Base-by-base conservation (phyloP, 2,113 vertebrate genomes). In the Archocentrus centrarchus region DNA sequence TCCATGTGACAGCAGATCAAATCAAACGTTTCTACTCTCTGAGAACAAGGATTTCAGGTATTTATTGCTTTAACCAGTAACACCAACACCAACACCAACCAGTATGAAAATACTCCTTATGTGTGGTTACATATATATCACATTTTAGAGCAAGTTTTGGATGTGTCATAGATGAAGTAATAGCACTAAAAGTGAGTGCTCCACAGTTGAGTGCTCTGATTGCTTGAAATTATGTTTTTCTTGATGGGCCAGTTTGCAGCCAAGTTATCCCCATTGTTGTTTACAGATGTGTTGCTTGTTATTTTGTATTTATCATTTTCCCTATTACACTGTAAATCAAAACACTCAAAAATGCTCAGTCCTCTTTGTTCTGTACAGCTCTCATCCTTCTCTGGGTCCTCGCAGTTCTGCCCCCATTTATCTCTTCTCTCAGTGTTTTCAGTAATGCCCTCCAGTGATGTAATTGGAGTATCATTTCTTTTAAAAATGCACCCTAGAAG, bases 171-270 rank as follows among this genome's bases (percentile, higher is more conserved):
- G 57, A 27, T 4, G 13, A 35, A 8, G 14, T 14, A 27, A 6
- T 35, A 7, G 35, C 15, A 15, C 39, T 80, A 88, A 13, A 88
- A 58, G 9, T 7, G 22, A 50, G 85, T 86, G 64, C 30, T 77
- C 7, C 53, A 30, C 14, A 82, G 14, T 15, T 62, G 11, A 84
- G 7, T 14, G 7, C 3, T 6, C 7, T 47, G 6, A 24, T 17
- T 47, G 55, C 39, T 32, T 50, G 47, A 32, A 17, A 32, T 30
- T 20, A 5, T 27, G 3, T 68, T n/a, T 75, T 22, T 32, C 4
- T 68, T n/a, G 3, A 13, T n/a, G 22, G 64, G 2, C 22, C 39
- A 27, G 14, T 47, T 68, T 68, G 22, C 8, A 68, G 24, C 22
- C 3, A 50, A 15, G 14, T 39, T 32, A 61, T 24, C 22, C 24